A percentile compares a stretch with the other conserved stretches of the same genome.
Evolutionary conservation across 1,140 invertebrate species (phyloP).

Genomic region (Thaumatotibia leucotreta): DNA sequence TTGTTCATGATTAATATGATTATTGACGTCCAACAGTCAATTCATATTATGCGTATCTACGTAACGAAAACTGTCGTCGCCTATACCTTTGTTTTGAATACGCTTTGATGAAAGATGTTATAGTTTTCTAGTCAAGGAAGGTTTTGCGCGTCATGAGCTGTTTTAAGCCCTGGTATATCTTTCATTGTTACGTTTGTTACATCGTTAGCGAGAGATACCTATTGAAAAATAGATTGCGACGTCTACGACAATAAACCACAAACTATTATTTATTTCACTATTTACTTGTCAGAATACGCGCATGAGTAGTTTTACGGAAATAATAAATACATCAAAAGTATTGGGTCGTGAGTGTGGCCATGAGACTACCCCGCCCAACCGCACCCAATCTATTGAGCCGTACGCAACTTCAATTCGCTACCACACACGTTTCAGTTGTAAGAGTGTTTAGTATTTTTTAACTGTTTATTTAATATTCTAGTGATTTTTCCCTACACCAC

Average conservation of each 20-base stretch:
- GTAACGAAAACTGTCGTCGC: too few species aligned
- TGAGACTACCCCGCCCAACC: constrained; percentile 9
- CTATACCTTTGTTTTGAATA: not conserved
- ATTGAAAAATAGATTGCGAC: not conserved
- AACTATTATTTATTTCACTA: not conserved
- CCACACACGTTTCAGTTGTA: not conserved
- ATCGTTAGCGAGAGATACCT: not conserved
- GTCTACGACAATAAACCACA: not conserved
- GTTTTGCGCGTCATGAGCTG: not conserved
- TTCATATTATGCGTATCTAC: too few species aligned
- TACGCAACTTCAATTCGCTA: not conserved
- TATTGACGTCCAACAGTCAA: too few species aligned
- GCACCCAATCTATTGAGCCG: not conserved
- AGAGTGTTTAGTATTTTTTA: not conserved
- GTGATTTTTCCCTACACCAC: not conserved
- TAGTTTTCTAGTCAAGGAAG: not conserved
- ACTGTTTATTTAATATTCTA: not conserved
- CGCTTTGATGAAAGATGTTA: not conserved
- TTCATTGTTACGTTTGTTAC: not conserved
- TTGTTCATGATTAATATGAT: too few species aligned
- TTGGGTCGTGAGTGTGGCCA: constrained; percentile 2
- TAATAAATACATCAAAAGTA: not conserved
- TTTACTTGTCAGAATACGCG: not conserved
- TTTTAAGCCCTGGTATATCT: not conserved
- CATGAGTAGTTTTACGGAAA: not conserved